A percentile compares a stretch with the other conserved stretches of the same genome.
These are phyloP conservation scores for Herminia tarsipennalis DNA, from an alignment of 2,888 invertebrate species.

Conservation along the genomic window DNA sequence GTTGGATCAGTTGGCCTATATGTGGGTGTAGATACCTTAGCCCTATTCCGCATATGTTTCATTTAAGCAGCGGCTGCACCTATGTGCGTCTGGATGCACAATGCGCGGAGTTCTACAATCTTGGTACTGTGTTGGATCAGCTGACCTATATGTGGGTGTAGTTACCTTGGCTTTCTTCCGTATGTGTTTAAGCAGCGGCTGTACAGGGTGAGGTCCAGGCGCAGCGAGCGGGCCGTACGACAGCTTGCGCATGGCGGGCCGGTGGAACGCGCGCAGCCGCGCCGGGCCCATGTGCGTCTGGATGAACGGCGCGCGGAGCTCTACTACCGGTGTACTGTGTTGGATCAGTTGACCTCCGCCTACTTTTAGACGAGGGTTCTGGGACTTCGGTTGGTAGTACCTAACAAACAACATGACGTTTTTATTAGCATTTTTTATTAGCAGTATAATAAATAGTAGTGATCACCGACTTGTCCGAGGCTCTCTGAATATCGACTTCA, in stretches of 20 bases:
- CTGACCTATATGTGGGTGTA: not conserved
- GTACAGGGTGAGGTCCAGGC: slow-evolving; percentile 91
- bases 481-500: too few species aligned
- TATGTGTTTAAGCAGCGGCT: slow-evolving; percentile 95
- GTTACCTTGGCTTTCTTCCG: slow-evolving; percentile 94
- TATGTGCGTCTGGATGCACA: too few species aligned
- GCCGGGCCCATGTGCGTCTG: slow-evolving; percentile 95
- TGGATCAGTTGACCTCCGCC: slow-evolving; percentile 97
- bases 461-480: too few species aligned
- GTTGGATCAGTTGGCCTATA: too few species aligned
- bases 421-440: too few species aligned
- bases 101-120: too few species aligned
- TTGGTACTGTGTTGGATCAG: too few species aligned
- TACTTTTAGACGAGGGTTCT: slow-evolving; percentile 92
- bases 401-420: too few species aligned
- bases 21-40: too few species aligned
- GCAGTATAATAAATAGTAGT: too few species aligned
- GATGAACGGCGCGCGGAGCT: slow-evolving; percentile 97
- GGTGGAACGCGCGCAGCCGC: slow-evolving; percentile 94
- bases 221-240: slow-evolving; percentile 92
- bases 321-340: slow-evolving; percentile 99
- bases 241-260: slow-evolving; percentile 94
- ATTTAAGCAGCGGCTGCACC: too few species aligned
- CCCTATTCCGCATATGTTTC: too few species aligned
- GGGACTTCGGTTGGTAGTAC: slow-evolving; percentile 96